Evolutionary conservation across 2,888 invertebrate genomes (phyloP).

Genomic region (Yponomeuta evonymella): DNA sequence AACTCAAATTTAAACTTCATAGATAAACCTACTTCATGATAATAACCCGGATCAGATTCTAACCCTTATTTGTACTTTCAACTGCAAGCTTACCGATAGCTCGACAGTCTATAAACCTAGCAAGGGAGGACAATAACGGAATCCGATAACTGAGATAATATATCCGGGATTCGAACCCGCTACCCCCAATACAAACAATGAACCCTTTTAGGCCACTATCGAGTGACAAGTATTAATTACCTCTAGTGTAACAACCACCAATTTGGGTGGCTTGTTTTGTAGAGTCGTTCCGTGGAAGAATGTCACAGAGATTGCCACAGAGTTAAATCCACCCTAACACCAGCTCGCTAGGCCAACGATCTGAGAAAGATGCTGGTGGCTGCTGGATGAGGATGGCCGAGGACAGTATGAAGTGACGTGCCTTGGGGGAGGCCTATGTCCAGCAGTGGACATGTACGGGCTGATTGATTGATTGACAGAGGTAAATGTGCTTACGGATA

Average conservation of each 20-base stretch:
- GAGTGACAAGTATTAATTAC: conserved; percentile 60
- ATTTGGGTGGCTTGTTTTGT: not conserved
- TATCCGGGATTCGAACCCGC: conserved; percentile 39
- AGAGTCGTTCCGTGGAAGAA: not conserved
- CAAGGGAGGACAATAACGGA: conserved; percentile 16
- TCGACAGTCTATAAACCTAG: not conserved
- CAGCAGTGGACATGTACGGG: too few species aligned
- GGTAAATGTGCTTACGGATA: too few species aligned
- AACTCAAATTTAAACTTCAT: too few species aligned
- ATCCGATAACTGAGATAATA: conserved; percentile 38
- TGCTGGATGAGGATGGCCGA: too few species aligned
- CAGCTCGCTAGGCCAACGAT: too few species aligned
- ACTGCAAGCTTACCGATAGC: not conserved
- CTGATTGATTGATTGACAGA: too few species aligned
- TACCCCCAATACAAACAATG: conserved; percentile 42
- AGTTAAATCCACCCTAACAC: too few species aligned
- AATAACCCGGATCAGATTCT: not conserved
- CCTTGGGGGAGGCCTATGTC: too few species aligned
- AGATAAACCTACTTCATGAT: too few species aligned
- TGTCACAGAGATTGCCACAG: too few species aligned
- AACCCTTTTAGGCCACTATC: conserved; percentile 44
- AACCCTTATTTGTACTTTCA: not conserved
- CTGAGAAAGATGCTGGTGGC: too few species aligned
- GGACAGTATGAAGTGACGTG: too few species aligned
- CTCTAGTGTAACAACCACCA: conserved; percentile 12